Evolutionary conservation across 2,888 invertebrate species (phyloP).

Genomic region (Metopia argyrocephala): DNA sequence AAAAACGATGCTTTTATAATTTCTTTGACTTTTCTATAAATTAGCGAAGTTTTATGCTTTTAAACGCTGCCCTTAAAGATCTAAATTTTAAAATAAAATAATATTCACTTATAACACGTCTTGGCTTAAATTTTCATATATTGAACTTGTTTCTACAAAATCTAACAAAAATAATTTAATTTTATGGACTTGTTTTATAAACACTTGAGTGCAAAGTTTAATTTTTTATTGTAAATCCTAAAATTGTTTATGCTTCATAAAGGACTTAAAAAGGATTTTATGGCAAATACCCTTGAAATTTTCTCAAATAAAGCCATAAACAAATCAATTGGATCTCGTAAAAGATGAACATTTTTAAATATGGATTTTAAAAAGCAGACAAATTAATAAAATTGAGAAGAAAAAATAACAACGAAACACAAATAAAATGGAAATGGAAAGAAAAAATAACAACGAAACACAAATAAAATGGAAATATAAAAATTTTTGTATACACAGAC

Average conservation of each 20-base stretch:
- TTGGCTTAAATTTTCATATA: no score
- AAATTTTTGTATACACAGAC: not conserved
- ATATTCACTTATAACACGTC: no score
- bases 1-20: no score
- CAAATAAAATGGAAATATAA: not conserved
- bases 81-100: no score
- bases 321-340: not conserved
- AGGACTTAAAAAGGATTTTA: not conserved
- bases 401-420: not conserved
- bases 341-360: not conserved
- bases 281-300: not conserved
- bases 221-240: not conserved
- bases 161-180: no score
- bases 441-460: constrained; percentile 1
- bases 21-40: no score
- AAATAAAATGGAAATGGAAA: not conserved
- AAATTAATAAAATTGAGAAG: not conserved
- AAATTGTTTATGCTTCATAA: not conserved
- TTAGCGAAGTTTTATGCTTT: no score
- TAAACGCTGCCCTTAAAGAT: no score
- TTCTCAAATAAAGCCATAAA: not conserved
- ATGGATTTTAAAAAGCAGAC: not conserved
- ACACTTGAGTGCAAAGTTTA: not conserved
- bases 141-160: no score
- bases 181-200: not conserved